Base-by-base conservation (phyloP, 1,140 invertebrate species). In the Uloborus diversus region DNA sequence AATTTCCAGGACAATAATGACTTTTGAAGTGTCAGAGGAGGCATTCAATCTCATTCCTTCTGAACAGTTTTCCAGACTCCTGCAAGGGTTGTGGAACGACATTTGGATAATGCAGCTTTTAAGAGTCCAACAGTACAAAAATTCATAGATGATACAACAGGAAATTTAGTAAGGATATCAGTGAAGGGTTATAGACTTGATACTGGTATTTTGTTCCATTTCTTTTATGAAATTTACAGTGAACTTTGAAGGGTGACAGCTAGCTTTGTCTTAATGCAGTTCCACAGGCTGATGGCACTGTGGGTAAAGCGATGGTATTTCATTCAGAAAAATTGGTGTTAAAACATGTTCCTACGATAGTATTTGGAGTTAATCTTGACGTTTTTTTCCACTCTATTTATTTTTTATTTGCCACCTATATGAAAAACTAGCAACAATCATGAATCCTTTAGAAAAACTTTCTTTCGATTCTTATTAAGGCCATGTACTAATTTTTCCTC, bases 351-450 rank as follows among this genome's bases (percentile, higher is more conserved):
- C n/a, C 49, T 51, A n/a, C n/a, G 49, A 51, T 51, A 51, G 49
- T 51, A 51, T 51, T 7, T n/a, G n/a, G 49, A 51, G 49, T 51
- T 51, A n/a, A 51, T 51, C n/a, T 51, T 51, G n/a, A 51, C 49
- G 20, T 51, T 51, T 13, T 51, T 51, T n/a, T 20, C 20, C n/a
- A 13, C 49, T 51, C n/a, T n/a, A n/a, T n/a, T n/a, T 51, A 51
- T 11, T 51, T 51, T 51, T 51, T 13, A 51, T 20, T 51, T 51
- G 49, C 49, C n/a, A 51, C n/a, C 20, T 51, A n/a, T 51, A 51
- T 51, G 49, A 13, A 51, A 51, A 51, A 51, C 7, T 20, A 7
- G 7, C 49, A 51, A 51, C n/a, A 13, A 51, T 51, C 49, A 51
- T 13, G n/a, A 51, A 51, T 51, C 49, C 49, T n/a, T 51, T 51